A percentile compares a stretch with the other conserved stretches of the same genome.
Conservation (phyloP, 2,797 vertebrate species). For the Scarus forsteni region DNA sequence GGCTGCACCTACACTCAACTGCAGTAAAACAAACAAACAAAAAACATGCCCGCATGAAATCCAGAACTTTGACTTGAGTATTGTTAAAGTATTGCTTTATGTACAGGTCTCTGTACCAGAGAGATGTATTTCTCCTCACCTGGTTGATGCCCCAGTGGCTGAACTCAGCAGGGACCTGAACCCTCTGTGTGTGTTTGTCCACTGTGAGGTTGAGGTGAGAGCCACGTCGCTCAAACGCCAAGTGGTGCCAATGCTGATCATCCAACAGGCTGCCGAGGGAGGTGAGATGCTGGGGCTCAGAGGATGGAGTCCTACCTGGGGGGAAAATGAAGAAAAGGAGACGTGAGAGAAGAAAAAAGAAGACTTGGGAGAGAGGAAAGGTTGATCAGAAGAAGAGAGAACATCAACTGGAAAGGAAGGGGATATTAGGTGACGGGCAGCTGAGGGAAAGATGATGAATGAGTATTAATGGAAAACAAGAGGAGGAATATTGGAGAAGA, state of each 20-base stretch:
- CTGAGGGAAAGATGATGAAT: neutral
- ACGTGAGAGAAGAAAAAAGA: neutral
- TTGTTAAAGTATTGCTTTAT: rapidly evolving
- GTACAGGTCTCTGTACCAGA: neutral
- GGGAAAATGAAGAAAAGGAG: neutral
- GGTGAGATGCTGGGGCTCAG: conserved; percentile 73
- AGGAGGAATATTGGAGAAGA: neutral
- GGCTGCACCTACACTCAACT: conserved; percentile 92
- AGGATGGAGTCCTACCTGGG: conserved; percentile 63
- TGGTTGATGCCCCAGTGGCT: conserved; percentile 87
- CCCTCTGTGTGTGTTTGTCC: conserved; percentile 88
- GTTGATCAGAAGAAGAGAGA: too few species aligned
- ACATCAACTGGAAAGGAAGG: neutral
- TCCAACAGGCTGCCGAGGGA: conserved; percentile 92
- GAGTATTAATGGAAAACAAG: neutral
- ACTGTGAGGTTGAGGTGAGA: conserved; percentile 92
- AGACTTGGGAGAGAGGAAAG: too few species aligned
- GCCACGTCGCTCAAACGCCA: conserved; percentile 85
- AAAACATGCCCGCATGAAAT: neutral
- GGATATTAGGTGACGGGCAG: neutral
- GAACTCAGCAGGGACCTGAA: conserved; percentile 87
- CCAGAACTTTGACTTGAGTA: neutral
- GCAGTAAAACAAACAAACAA: conserved; percentile 21
- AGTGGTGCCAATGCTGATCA: conserved; percentile 94
- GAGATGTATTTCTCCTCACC: conserved; percentile 76